A percentile compares a stretch with the other conserved stretches of the same genome.
phyloP scores from a whole-genome alignment of 2,888 invertebrate species.

The Opisthograptis luteolata region DNA sequence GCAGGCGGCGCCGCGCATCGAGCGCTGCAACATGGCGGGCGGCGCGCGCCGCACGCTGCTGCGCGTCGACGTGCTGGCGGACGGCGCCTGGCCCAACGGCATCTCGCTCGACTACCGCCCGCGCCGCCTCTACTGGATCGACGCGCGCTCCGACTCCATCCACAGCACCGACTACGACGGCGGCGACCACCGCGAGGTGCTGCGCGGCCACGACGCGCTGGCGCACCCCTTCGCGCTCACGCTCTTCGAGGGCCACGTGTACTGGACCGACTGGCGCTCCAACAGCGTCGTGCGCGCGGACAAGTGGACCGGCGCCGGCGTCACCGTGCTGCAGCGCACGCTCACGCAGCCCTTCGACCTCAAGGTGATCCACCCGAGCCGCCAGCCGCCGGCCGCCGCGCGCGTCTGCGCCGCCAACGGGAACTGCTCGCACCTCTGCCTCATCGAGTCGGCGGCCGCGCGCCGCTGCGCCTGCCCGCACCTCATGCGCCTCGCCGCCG shows the following conservation, averaged over 20 bases:
- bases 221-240: conserved; percentile 96
- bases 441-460: conserved; percentile 86
- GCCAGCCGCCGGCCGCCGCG: conserved; percentile 81
- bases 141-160: conserved; percentile 92
- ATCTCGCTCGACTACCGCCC: conserved; percentile 90
- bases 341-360: conserved; percentile 96
- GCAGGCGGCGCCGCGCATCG: conserved; percentile 90
- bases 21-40: conserved; percentile 92
- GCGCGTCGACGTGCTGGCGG: conserved; percentile 78
- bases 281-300: conserved; percentile 94
- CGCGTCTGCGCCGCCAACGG: conserved; percentile 90
- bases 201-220: conserved; percentile 89
- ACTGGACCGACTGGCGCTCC: conserved; percentile 97
- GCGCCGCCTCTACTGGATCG: conserved; percentile 92
- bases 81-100: conserved; percentile 94
- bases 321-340: conserved; percentile 91
- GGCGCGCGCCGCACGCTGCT: conserved; percentile 85
- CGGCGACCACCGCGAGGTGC: conserved; percentile 86
- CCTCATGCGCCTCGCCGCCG: conserved; percentile 89
- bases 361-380: conserved; percentile 83
- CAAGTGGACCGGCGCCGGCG: conserved; percentile 92
- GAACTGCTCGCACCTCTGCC: conserved; percentile 92
- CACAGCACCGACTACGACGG: conserved; percentile 94
- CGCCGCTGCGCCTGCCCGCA: conserved; percentile 94
- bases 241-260: conserved; percentile 93